Conservation (phyloP, 2,888 invertebrate species). For the Xestia ashworthii region DNA sequence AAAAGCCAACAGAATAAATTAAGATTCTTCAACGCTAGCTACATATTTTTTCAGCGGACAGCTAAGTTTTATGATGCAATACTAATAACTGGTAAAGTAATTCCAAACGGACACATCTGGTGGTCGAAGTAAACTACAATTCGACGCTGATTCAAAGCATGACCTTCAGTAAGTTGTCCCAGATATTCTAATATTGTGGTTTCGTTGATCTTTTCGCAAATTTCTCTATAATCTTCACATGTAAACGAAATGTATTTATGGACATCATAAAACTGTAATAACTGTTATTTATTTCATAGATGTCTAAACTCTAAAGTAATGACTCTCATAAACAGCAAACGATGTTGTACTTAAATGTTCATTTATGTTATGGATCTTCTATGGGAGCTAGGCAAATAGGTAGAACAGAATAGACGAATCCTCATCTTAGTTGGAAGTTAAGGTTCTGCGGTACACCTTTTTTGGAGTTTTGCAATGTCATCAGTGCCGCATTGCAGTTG, state of each 20-base stretch:
- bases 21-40: neutral
- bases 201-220: constrained; percentile 31
- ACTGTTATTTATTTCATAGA: constrained; percentile 32
- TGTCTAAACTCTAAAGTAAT: constrained; percentile 33
- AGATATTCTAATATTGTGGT: constrained; percentile 27
- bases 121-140: constrained; percentile 35
- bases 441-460: neutral
- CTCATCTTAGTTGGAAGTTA: neutral
- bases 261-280: constrained; percentile 27
- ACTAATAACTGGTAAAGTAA: constrained; percentile 30
- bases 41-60: constrained; percentile 14
- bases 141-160: constrained; percentile 17
- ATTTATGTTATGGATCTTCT: constrained; percentile 6
- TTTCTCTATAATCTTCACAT: constrained; percentile 6
- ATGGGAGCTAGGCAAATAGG: neutral
- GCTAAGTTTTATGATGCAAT: constrained; percentile 19
- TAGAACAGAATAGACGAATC: neutral
- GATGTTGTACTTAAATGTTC: constrained; percentile 13
- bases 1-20: constrained; percentile 8
- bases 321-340: constrained; percentile 21
- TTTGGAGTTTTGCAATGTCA: neutral
- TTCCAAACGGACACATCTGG: constrained; percentile 11
- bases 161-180: constrained; percentile 32
- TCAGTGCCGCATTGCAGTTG: constrained; percentile 20
- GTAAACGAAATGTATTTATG: constrained; percentile 20